Evolutionary conservation across 30 jellyfish, hydroid and myxozoan species (phyloP), one percentile per base, ranked within the genome.

Genomic region (Turritopsis dohrnii): DNA sequence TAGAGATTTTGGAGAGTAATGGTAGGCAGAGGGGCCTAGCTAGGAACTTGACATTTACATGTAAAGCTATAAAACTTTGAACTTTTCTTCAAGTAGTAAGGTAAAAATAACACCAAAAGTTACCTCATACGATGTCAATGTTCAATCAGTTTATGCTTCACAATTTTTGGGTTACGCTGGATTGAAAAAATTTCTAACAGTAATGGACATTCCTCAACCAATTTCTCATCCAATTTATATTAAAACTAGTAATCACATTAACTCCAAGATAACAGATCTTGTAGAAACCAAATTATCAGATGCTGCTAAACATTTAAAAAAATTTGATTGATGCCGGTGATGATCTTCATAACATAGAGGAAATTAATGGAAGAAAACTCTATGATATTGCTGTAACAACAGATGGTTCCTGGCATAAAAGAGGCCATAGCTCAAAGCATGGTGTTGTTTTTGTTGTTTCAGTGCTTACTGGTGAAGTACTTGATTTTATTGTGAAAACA

Each of bases 401-500:
- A 17, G 92, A 85, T 85, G 87, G 90, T 7, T 52, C 90, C 28
- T 84, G 90, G 90, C 90, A 74, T 30, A 72, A 84, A 30, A 79
- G 92, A 29, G 92, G 88, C 28, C 66, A 85, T 66, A 1, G 65
- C 31, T 85, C 92, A 52, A 18, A 66, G 75, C 87, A 75, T 77
- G 88, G 92, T 8, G 87, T 75, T 9, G 80, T 75, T 16, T 85
- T 75, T 66, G 87, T 75, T 66, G 69, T 85, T 53, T 83, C 84
- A 29, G 41, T 76, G 29, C 87, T 54, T 26, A 85, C 87, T 0
- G 88, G 83, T 65, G 87, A 85, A 71, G 88, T 85, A 21, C 76
- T 85, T 1, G 88, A 85, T 41, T 85, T 74, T 29, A 82, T 28
- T 22, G 83, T 85, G 71, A 76, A 76, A 65, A 16, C 81, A 13